Base-by-base conservation (phyloP, 37 sponge, comb jelly and placozoan species). In the Geodia barretti region DNA sequence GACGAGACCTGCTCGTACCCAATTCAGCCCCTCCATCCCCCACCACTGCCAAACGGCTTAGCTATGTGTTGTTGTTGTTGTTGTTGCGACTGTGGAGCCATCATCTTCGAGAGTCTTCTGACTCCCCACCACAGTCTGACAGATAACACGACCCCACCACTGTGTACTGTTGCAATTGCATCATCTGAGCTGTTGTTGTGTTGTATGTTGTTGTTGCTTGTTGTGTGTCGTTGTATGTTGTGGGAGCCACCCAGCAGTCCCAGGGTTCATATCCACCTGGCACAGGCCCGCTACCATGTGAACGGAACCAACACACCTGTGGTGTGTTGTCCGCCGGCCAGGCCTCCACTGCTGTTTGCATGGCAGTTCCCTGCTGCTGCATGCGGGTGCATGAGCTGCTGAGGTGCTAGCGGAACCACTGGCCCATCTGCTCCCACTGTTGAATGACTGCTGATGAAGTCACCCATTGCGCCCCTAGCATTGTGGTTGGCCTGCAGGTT, bases 341-440 rank as follows among this genome's bases (percentile, higher is more conserved):
- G n/a, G 35, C 21, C 61, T 35, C 32, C 34, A 31, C 61, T 77
- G 77, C 64, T 77, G 77, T n/a, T 28, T 62, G 77, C 29, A 77
- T 60, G 9, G 35, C 61, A 29, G 35, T 29, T 42, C 17, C 64
- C 35, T 61, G 77, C 25, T 39, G 43, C n/a, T n/a, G n/a, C n/a
- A 24, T 39, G 42, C 29, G 23, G 43, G 26, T 39, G 43, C 4
- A n/a, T n/a, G n/a, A 30, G 35, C 39, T 9, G 34, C 23, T 9
- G 20, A 31, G 35, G 3, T 5, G 58, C 29, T 74, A 30, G 5
- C 24, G 60, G 26, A 9, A 29, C 14, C 31, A 29, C 17, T 4
- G 17, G 25, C 32, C 32, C 24, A 59, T 24, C 59, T 30, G 54
- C 3, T 28, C 58, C 3, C 42, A 70, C 58, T 79, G 80, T n/a